Evolutionary conservation across 2,113 vertebrate species (phyloP).

Genomic region (Cephalopholis sonnerati): DNA sequence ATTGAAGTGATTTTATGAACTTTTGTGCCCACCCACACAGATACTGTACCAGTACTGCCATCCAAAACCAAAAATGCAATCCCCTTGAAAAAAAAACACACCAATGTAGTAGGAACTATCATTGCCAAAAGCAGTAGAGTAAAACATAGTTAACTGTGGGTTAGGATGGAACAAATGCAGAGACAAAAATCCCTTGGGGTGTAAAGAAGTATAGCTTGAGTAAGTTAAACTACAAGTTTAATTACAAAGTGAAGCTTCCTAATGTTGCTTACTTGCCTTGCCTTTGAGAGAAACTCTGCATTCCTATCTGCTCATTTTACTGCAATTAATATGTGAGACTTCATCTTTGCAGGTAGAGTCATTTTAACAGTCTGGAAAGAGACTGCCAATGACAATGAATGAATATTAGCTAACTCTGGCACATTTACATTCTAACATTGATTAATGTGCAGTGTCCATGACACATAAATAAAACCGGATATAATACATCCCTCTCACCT

Average conservation of each 20-base stretch:
- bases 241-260: slow-evolving; percentile 21
- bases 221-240: slow-evolving; percentile 17
- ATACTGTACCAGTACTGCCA: neutral
- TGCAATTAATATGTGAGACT: slow-evolving; percentile 36
- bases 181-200: neutral
- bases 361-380: slow-evolving; percentile 33
- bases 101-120: neutral
- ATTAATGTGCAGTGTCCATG: slow-evolving; percentile 45
- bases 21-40: neutral
- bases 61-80: neutral
- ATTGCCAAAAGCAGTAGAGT: neutral
- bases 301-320: slow-evolving; percentile 30
- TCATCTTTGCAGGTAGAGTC: slow-evolving; percentile 8
- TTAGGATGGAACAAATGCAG: slow-evolving; percentile 2
- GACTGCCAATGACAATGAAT: slow-evolving; percentile 37
- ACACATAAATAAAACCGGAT: slow-evolving; percentile 40
- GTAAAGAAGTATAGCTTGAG: neutral
- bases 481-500: slow-evolving; percentile 22
- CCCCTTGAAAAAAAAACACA: neutral
- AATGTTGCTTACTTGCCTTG: slow-evolving; percentile 10
- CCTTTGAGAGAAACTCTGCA: slow-evolving; percentile 15
- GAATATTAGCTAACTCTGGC: slow-evolving; percentile 16
- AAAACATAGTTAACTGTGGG: neutral
- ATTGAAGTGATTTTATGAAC: neutral
- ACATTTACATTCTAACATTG: slow-evolving; percentile 40